These are phyloP conservation scores for Entomyzon cyanotis DNA, from an alignment of 2,113 vertebrate species.

Conservation along the genomic window DNA sequence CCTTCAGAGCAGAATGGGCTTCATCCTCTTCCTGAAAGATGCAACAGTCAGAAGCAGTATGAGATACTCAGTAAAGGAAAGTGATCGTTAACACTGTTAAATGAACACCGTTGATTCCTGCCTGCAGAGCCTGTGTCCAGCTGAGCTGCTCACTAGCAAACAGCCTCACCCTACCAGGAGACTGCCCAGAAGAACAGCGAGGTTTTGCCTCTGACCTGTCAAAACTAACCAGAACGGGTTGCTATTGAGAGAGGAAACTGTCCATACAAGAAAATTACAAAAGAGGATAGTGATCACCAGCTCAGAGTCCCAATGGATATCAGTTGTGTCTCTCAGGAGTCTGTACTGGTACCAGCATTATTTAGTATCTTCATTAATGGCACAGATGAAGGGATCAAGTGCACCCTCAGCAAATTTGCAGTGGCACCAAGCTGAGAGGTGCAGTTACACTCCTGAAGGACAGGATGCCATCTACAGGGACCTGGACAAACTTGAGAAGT, in stretches of 20 bases:
- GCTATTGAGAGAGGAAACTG: background rate
- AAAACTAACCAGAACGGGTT: background rate
- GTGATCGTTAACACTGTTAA: background rate
- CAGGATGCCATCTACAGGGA: background rate
- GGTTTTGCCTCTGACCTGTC: background rate
- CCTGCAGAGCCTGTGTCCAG: background rate
- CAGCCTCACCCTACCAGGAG: background rate
- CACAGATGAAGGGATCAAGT: background rate
- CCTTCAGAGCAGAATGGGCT: slow-evolving; percentile 20
- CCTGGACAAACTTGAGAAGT: background rate
- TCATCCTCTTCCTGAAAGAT: background rate
- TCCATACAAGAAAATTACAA: background rate
- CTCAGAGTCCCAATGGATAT: background rate
- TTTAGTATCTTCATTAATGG: background rate
- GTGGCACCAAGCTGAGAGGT: background rate
- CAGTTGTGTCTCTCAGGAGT: background rate
- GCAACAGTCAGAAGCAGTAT: background rate
- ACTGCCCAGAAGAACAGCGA: background rate
- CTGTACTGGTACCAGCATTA: background rate
- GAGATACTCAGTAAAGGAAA: background rate
- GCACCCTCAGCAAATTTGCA: background rate
- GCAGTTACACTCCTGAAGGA: background rate
- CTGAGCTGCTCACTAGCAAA: background rate
- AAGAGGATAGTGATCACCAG: background rate
- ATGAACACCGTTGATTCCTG: background rate